A percentile compares a stretch with the other conserved stretches of the same genome.
Evolutionary conservation across 2,888 invertebrate species (phyloP).

Genomic region (Diaperis boleti): DNA sequence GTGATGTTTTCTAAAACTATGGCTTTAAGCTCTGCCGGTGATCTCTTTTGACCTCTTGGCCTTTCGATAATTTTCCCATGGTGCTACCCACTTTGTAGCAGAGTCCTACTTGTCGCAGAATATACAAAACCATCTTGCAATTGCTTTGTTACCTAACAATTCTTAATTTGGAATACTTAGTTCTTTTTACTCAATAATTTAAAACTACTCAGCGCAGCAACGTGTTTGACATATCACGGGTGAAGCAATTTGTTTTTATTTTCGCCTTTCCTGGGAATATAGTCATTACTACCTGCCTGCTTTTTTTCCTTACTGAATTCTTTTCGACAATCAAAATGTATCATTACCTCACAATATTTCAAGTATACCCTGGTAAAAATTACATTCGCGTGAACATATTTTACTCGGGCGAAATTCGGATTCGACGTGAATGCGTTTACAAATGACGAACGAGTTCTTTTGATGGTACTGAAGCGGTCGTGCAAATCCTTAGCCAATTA

Average conservation of each 20-base stretch:
- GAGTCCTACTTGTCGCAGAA: too few species aligned
- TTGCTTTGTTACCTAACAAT: too few species aligned
- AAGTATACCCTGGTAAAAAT: not conserved
- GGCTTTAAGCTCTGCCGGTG: too few species aligned
- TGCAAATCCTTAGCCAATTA: conserved; percentile 41
- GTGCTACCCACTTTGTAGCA: too few species aligned
- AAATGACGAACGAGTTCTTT: conserved; percentile 44
- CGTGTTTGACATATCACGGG: too few species aligned
- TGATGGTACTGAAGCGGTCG: conserved; percentile 37
- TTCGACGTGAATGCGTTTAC: conserved; percentile 44
- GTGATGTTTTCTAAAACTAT: too few species aligned
- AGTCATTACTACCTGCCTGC: not conserved
- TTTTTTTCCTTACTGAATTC: not conserved
- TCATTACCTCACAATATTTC: not conserved
- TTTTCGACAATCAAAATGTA: not conserved
- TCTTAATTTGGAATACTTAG: too few species aligned
- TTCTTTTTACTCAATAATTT: too few species aligned
- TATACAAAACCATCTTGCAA: too few species aligned
- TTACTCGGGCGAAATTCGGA: conserved; percentile 9
- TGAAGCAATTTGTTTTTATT: not conserved
- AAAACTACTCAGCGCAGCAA: too few species aligned
- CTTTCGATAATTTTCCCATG: too few species aligned
- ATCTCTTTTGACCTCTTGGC: too few species aligned
- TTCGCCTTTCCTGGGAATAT: not conserved
- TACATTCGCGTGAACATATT: not conserved